Evolutionary conservation across 2,797 vertebrate genomes (phyloP), one percentile per base, ranked within the genome.

Genomic region (Allobates femoralis): DNA sequence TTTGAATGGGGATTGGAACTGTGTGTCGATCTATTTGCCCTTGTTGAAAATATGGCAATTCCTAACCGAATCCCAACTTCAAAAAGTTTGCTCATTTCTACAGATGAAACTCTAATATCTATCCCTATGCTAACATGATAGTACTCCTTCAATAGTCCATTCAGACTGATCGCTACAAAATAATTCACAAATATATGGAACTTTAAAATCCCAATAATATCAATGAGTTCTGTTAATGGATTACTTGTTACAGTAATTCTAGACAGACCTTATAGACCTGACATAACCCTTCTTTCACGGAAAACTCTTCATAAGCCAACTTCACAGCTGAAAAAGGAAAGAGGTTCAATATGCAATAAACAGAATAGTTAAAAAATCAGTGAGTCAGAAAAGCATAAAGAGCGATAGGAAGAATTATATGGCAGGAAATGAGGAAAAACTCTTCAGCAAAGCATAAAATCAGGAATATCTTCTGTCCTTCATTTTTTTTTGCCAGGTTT

Each of bases 401-500:
- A 89, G n/a, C 86, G 85, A 90, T 23, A 16, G 76, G 23, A 26
- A 73, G 53, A 53, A 62, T 73, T 84, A 81, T 73, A 66, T 23
- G 46, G n/a, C 56, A 71, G 66, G 66, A 79, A 69, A 74, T 46
- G 30, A 67, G 51, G 11, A 79, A 18, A n/a, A 74, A 34, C 58
- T 18, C 56, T 37, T 34, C 28, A 73, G 56, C 46, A 62, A 84
- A 73, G 46, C 32, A 26, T 32, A 50, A 28, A 37, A 64, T 56
- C 19, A 37, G 58, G 14, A 87, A 62, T 79, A 41, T 55, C 53
- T 73, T 60, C 32, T 84, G 90, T 88, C 89, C 90, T 92, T 91
- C 74, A 50, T 18, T 66, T 81, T 79, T 28, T 77, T 87, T 58
- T 89, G 53, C 85, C 92, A 91, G 62, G 0, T 91, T 90, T 91